Conservation (phyloP, 2,797 vertebrate species). For the Mycteria americana region DNA sequence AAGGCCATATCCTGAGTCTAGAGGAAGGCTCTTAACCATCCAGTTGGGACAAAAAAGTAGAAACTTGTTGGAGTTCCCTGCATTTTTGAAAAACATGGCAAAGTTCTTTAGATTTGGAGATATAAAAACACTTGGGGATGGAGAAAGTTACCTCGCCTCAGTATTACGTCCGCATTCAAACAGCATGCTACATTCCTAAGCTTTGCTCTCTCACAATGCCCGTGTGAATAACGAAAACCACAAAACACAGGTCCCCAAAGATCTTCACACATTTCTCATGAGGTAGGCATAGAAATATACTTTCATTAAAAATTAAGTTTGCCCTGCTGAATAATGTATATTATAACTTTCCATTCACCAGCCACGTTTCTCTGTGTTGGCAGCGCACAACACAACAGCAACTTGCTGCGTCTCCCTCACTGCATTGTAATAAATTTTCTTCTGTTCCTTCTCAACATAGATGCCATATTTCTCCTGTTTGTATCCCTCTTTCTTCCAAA, state of each 20-base stretch:
- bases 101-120: background rate
- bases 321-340: constrained; percentile 10
- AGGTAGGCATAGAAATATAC: constrained; percentile 4
- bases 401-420: background rate
- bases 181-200: background rate
- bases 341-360: background rate
- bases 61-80: background rate
- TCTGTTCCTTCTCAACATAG: background rate
- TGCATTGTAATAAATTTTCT: background rate
- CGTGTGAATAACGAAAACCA: background rate
- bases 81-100: background rate
- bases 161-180: background rate
- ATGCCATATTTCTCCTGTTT: background rate
- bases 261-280: constrained; percentile 15
- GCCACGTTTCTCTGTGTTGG: background rate
- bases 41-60: background rate
- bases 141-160: background rate
- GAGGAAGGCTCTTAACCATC: background rate
- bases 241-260: background rate
- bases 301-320: constrained; percentile 53
- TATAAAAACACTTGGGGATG: background rate
- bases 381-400: background rate
- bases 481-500: background rate
- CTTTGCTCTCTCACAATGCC: background rate
- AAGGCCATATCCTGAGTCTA: background rate